Conservation (phyloP, 2,113 vertebrate species). For the Apodemus speciosus region DNA sequence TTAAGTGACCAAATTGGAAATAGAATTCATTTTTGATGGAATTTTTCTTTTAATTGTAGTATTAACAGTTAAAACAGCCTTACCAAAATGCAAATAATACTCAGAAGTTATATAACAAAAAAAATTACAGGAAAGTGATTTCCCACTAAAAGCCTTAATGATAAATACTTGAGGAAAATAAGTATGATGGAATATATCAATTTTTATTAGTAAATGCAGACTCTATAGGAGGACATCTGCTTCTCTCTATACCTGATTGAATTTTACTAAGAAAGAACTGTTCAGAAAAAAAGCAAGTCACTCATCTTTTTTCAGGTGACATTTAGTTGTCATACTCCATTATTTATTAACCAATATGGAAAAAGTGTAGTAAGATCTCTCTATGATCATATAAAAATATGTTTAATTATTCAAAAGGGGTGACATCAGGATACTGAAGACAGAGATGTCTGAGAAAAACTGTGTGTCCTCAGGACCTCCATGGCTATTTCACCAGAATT, state of each 20-base stretch:
- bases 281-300: background rate
- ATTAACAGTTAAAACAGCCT: background rate
- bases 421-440: slow-evolving; percentile 56
- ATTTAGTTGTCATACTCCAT: slow-evolving; percentile 52
- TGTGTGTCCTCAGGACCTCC: background rate
- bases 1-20: background rate
- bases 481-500: background rate
- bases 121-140: background rate
- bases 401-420: slow-evolving; percentile 71
- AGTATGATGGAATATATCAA: background rate
- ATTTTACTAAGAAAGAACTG: background rate
- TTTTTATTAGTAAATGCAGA: background rate
- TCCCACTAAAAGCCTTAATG: background rate
- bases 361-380: background rate
- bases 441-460: background rate
- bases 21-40: background rate
- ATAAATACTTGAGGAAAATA: background rate
- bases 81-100: background rate
- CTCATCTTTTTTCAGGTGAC: background rate
- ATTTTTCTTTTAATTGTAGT: background rate
- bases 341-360: slow-evolving; percentile 65
- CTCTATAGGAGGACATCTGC: background rate
- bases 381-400: background rate
- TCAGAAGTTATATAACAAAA: background rate
- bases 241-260: background rate